These are phyloP conservation scores for Microcebus ravelobensis DNA, from an alignment of 2,113 vertebrate genomes.

Conservation along the genomic window DNA sequence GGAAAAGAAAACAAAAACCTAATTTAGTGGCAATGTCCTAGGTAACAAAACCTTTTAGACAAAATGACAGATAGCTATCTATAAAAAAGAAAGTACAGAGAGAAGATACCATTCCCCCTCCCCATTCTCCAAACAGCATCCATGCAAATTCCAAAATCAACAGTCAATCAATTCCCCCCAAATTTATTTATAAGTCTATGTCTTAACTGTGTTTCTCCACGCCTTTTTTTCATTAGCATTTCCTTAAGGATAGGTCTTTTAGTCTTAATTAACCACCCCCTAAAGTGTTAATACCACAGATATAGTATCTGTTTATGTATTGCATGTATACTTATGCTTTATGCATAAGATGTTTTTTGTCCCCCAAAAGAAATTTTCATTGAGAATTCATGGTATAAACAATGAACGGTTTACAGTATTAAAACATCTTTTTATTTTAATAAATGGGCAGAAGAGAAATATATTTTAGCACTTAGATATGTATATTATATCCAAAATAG, in stretches of 20 bases:
- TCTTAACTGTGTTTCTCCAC: not conserved
- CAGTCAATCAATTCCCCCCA: not conserved
- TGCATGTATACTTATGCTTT: not conserved
- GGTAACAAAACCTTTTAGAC: not conserved
- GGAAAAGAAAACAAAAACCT: not conserved
- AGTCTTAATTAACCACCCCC: not conserved
- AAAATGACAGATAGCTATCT: not conserved
- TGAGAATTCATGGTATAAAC: not conserved
- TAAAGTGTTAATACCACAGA: not conserved
- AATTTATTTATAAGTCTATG: not conserved
- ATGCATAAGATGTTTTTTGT: not conserved
- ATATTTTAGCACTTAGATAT: not conserved
- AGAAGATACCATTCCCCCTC: not conserved
- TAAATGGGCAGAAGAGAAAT: not conserved
- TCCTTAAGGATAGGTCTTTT: not conserved
- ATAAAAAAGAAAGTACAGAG: not conserved
- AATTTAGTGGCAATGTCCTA: not conserved
- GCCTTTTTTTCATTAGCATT: not conserved
- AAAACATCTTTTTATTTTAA: not conserved
- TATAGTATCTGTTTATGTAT: not conserved
- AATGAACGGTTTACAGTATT: not conserved
- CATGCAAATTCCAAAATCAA: not conserved
- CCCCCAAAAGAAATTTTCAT: not conserved
- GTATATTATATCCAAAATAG: not conserved
- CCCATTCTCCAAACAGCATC: not conserved